Conservation (phyloP, 2,113 vertebrate genomes). For the Aegotheles bennettii region DNA sequence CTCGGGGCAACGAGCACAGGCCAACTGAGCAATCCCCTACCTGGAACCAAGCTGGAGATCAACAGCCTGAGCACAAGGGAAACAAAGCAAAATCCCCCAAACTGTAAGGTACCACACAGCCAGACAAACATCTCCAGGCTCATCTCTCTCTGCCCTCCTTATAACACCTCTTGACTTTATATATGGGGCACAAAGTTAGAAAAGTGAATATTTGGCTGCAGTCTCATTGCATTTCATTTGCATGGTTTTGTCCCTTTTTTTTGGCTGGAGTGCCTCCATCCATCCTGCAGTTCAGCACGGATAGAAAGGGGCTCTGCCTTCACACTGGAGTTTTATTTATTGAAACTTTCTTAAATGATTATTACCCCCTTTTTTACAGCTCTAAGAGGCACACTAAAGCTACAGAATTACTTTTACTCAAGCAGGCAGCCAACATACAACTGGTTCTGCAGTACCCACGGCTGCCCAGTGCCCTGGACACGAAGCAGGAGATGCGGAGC, state of each 20-base stretch:
- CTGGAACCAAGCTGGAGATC: neutral
- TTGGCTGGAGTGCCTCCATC: neutral
- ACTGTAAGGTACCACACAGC: neutral
- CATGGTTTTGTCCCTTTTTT: neutral
- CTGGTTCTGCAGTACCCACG: neutral
- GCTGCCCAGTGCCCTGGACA: neutral
- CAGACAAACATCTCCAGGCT: neutral
- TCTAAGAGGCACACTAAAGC: neutral
- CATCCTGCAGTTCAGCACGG: neutral
- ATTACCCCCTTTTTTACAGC: neutral
- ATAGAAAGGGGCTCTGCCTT: neutral
- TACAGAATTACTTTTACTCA: neutral
- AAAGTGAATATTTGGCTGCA: neutral
- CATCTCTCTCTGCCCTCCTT: neutral
- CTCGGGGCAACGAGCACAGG: neutral
- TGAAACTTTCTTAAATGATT: neutral
- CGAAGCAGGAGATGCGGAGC: rapidly evolving
- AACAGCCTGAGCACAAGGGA: neutral
- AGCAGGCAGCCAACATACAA: neutral
- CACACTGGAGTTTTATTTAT: neutral
- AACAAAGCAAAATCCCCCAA: neutral
- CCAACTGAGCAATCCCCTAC: rapidly evolving
- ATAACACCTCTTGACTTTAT: neutral
- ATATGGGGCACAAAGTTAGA: neutral
- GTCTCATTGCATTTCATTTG: neutral